Conservation (phyloP, 2,113 vertebrate species). For the Proterorhinus semilunaris region DNA sequence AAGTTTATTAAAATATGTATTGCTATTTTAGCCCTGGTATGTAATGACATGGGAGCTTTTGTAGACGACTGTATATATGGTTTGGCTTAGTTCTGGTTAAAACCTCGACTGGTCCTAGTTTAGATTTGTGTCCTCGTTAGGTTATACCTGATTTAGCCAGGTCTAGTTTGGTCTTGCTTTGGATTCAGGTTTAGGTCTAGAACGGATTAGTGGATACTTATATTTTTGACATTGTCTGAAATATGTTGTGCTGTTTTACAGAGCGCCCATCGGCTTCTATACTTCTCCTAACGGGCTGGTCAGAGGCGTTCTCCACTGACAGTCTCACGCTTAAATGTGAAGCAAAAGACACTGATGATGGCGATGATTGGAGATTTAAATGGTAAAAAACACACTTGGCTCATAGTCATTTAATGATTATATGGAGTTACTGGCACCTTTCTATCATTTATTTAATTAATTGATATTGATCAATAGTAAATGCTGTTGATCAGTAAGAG, state of each 20-base stretch:
- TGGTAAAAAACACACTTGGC: slow-evolving; percentile 55
- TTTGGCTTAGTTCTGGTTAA: no score
- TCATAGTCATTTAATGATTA: no score
- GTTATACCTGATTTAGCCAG: no score
- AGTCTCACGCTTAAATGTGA: slow-evolving; percentile 63
- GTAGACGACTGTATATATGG: no score
- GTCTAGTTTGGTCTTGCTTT: not conserved
- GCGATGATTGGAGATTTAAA: slow-evolving; percentile 60
- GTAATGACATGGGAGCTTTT: no score
- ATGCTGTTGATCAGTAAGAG: no score
- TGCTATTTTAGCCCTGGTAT: no score
- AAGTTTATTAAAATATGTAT: no score
- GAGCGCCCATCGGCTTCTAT: slow-evolving; percentile 56
- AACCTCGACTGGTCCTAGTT: no score
- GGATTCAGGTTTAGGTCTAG: not conserved
- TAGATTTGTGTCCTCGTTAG: no score
- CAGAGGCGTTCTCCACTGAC: slow-evolving; percentile 67
- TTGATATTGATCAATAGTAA: not conserved
- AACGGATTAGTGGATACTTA: not conserved
- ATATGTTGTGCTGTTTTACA: slow-evolving; percentile 25
- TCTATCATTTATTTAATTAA: not conserved
- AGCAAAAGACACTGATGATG: slow-evolving; percentile 10
- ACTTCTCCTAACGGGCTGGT: slow-evolving; percentile 62
- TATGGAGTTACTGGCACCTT: not conserved
- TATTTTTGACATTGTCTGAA: not conserved